Evolutionary conservation across 2,888 invertebrate species (phyloP).

Genomic region (Drosophila mimica): DNA sequence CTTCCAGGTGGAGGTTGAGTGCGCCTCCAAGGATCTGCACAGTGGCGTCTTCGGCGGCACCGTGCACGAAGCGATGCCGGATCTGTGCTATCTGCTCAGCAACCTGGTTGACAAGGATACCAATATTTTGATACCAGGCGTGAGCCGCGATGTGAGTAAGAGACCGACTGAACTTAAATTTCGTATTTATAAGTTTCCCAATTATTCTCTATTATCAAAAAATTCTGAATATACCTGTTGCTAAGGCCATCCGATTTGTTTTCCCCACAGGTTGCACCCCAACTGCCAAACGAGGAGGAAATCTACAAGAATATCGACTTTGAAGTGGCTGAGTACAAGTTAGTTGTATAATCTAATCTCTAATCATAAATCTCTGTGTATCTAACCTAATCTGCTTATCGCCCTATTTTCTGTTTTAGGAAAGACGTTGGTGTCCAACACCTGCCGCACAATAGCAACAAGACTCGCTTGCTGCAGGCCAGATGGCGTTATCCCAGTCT

Average conservation of each 20-base stretch:
- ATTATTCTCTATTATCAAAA: not conserved
- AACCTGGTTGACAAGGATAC: conserved; percentile 94
- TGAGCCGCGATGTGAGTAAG: conserved; percentile 91
- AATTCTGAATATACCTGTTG: conserved; percentile 16
- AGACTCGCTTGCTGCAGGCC: conserved; percentile 94
- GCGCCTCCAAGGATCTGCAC: conserved; percentile 96
- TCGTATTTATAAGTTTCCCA: not conserved
- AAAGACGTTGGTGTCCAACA: conserved; percentile 89
- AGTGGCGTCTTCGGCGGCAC: conserved; percentile 98
- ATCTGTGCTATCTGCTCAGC: conserved; percentile 94
- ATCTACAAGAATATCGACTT: conserved; percentile 94
- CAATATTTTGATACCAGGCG: conserved; percentile 92
- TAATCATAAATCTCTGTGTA: conserved; percentile 49
- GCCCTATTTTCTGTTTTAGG: conserved; percentile 51
- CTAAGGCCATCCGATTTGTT: conserved; percentile 11
- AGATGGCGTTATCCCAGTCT: conserved; percentile 97
- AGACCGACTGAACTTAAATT: not conserved
- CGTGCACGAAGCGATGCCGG: conserved; percentile 96
- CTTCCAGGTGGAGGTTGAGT: conserved; percentile 94
- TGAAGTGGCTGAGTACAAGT: conserved; percentile 91
- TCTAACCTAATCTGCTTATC: conserved; percentile 12
- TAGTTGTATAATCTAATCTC: conserved; percentile 59
- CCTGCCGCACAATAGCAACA: conserved; percentile 91
- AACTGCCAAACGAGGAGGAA: conserved; percentile 89
- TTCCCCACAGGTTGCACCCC: conserved; percentile 86